A percentile compares a stretch with the other conserved stretches of the same genome.
Conservation (phyloP, 2,113 vertebrate species). For the Datnioides undecimradiatus region DNA sequence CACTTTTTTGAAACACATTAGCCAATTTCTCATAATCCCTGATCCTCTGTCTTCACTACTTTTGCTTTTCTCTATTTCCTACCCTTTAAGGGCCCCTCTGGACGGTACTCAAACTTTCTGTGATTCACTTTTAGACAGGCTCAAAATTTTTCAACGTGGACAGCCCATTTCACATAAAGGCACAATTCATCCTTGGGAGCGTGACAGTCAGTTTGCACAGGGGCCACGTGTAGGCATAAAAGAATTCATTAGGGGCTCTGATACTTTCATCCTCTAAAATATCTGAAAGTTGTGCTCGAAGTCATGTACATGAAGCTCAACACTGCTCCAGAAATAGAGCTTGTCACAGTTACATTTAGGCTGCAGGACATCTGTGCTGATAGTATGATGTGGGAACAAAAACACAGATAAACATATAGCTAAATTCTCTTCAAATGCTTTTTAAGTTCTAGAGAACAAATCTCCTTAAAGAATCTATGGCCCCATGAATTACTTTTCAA, state of each 20-base stretch:
- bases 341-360: not conserved
- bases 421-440: not conserved
- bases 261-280: not conserved
- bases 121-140: not conserved
- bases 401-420: not conserved
- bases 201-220: slow-evolving; percentile 9
- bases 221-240: slow-evolving; percentile 7
- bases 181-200: slow-evolving; percentile 7
- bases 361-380: not conserved
- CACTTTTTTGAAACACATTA: not conserved
- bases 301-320: slow-evolving; percentile 1
- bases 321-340: not conserved
- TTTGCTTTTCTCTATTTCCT: not conserved
- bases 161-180: slow-evolving; percentile 16
- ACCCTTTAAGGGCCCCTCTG: not conserved
- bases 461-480: not conserved
- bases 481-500: not conserved
- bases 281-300: not conserved
- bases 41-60: too few species aligned
- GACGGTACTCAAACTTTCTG: slow-evolving; percentile 10
- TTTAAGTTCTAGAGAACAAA: not conserved
- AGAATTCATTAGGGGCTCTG: not conserved
- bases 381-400: not conserved
- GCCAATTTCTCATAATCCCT: slow-evolving; percentile 3
- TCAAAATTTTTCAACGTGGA: slow-evolving; percentile 2